phyloP scores from a whole-genome alignment of 2,888 invertebrate genomes.

The Rhopalosiphum nymphaeae region DNA sequence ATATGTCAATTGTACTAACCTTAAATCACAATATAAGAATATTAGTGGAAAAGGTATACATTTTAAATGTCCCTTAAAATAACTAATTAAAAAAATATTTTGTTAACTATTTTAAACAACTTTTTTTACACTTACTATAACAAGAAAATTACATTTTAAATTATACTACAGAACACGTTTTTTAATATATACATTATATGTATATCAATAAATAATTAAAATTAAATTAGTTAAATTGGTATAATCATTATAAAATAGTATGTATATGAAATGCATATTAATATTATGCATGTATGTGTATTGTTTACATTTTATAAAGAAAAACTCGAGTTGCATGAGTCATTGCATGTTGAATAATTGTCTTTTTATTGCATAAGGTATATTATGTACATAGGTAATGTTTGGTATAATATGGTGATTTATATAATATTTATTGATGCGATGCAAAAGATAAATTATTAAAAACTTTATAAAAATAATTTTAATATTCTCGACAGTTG shows the following conservation, averaged over 20 bases:
- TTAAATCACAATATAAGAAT: not conserved
- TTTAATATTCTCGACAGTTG: too few relatives aligned
- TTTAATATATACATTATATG: not conserved
- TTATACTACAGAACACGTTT: not conserved
- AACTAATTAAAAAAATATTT: not conserved
- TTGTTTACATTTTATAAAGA: not conserved
- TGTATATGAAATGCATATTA: not conserved
- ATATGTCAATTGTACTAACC: not conserved
- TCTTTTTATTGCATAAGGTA: not conserved
- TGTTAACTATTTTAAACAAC: not conserved
- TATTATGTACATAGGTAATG: not conserved
- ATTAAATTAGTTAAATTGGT: not conserved
- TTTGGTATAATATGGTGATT: not conserved
- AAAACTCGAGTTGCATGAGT: not conserved
- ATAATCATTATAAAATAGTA: not conserved
- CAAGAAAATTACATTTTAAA: not conserved
- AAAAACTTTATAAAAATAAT: too few relatives aligned
- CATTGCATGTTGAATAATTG: not conserved
- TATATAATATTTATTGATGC: not conserved
- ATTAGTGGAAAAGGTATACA: not conserved
- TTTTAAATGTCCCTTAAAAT: not conserved
- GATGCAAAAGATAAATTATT: too few relatives aligned
- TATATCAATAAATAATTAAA: not conserved
- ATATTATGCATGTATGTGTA: not conserved
- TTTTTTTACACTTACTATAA: not conserved